A percentile compares a stretch with the other conserved stretches of the same genome.
phyloP scores from a whole-genome alignment of 2,113 vertebrate species.

The Caloenas nicobarica region DNA sequence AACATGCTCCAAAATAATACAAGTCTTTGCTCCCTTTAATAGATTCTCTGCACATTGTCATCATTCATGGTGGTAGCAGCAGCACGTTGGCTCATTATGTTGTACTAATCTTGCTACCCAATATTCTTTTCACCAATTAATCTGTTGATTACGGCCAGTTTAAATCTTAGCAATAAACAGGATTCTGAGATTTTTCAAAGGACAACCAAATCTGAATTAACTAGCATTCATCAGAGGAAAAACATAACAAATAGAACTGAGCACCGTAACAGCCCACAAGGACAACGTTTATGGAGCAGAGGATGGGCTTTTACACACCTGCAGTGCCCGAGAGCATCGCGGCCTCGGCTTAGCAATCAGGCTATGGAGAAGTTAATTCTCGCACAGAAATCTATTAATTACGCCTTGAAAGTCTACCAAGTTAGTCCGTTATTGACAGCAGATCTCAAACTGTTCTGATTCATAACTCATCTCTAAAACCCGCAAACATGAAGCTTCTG shows the following conservation, averaged over 20 bases:
- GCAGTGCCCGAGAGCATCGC: not conserved
- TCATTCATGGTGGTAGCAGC: not conserved
- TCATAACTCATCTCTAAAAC: not conserved
- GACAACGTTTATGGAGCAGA: not conserved
- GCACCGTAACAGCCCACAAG: not conserved
- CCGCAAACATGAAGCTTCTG: not conserved
- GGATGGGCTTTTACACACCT: not conserved
- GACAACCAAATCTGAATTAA: not conserved
- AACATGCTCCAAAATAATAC: not conserved
- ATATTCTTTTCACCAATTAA: constrained; percentile 6
- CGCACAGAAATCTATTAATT: not conserved
- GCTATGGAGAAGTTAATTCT: not conserved
- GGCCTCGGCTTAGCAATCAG: not conserved
- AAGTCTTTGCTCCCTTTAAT: constrained; percentile 21
- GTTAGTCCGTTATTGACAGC: not conserved
- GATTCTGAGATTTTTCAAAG: not conserved
- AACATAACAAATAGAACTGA: not conserved
- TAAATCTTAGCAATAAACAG: not conserved
- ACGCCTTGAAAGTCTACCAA: not conserved
- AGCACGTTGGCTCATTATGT: not conserved
- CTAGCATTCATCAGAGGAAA: not conserved
- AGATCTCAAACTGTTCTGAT: not conserved
- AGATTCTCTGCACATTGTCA: not conserved
- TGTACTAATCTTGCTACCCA: not conserved
- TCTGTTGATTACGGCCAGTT: not conserved